These are phyloP conservation scores for Rhabdophis nuchalis DNA, from an alignment of 2,797 vertebrate genomes.

Conservation along the genomic window DNA sequence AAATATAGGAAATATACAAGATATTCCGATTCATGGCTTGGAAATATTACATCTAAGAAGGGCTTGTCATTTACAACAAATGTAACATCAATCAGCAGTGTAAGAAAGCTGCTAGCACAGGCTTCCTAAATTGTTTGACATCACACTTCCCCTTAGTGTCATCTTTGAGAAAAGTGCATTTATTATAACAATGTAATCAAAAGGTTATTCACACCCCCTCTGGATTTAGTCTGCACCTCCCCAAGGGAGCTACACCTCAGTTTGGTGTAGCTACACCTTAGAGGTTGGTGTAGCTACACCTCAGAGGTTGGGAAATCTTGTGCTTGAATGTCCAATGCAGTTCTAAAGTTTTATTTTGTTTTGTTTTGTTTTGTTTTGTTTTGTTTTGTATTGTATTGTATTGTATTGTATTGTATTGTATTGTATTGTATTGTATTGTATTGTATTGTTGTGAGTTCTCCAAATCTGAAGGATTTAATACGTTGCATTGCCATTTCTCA, in stretches of 20 bases:
- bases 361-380: too few species aligned
- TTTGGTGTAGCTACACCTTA: not conserved
- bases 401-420: too few species aligned
- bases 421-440: too few species aligned
- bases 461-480: not conserved
- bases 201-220: not conserved
- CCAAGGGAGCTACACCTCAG: not conserved
- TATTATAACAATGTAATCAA: not conserved
- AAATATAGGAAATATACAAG: not conserved
- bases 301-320: not conserved
- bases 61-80: not conserved
- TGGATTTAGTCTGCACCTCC: not conserved
- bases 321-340: not conserved
- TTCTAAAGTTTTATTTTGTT: too few species aligned
- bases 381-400: too few species aligned
- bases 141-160: not conserved
- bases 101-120: not conserved
- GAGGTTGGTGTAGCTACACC: not conserved
- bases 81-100: not conserved
- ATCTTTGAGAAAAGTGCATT: not conserved
- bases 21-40: not conserved
- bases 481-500: not conserved
- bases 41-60: not conserved
- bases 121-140: not conserved
- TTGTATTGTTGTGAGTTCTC: not conserved